Base-by-base conservation (phyloP, 2,888 invertebrate genomes). In the Fragum whitleyi region DNA sequence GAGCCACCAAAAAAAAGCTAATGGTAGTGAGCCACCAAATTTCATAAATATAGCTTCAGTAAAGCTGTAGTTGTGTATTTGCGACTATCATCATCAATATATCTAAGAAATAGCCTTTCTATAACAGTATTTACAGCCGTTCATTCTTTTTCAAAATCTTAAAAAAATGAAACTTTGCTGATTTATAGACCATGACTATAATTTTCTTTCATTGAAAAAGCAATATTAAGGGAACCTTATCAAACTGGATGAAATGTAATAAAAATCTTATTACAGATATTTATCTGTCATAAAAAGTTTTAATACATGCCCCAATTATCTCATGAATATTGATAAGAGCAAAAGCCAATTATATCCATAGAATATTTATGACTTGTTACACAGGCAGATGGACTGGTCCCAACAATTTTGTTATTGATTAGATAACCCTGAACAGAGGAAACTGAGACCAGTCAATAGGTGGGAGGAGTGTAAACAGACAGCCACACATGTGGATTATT, bases 291-390 rank as follows among this genome's bases (percentile, higher is more conserved):
- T 57, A 57, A 57, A 57, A 57, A 26, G 26, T 26, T 57, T 47
- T 47, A 47, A 47, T 47, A 16, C 19, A 9, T 19, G 47, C 47
- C 47, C 47, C 14, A 47, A 47, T 47, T 55, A 70, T 57, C 70
- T 70, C 55, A 70, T 70, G 55, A 70, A 70, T 70, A 70, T 70
- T 70, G 36, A 70, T 70, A 36, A 36, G 23, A 26, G 32, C 51
- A 23, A 55, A 70, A 39, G 42, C 42, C 65, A 39, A 65, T 65
- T 65, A 65, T 42, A n/a, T 39, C 42, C 42, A 21, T 65, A 6
- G 39, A 65, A 65, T 65, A 65, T 65, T 65, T 65, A 65, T 65
- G 65, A 65, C 36, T 19, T 65, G 23, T 65, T 42, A 42, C 21
- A 26, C 21, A 5, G 36, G 65, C 65, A 65, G 65, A 65, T 65